Base-by-base conservation (phyloP, 2,888 invertebrate species). In the Epistrophella euchroma region DNA sequence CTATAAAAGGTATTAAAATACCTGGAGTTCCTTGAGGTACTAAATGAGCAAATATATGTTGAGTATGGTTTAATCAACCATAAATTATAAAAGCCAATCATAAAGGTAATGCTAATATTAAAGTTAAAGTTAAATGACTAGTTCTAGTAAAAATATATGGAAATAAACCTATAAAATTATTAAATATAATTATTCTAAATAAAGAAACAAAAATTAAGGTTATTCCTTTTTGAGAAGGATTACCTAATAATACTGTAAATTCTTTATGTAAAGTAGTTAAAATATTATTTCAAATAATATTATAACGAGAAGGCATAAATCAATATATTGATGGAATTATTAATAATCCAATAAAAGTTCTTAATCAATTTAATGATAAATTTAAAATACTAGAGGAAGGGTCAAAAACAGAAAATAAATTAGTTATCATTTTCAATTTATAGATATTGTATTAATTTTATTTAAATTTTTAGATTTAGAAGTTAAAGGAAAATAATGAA, bases 111-210 rank as follows among this genome's bases (percentile, higher is more conserved):
- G 95, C 94, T 90, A 96, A 89, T 0, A 93, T 89, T 90, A 96
- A 87, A 0, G 95, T 94, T 89, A 95, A 88, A 10, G 91, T 91
- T 93, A 96, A 90, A 91, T 96, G 95, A 2, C 95, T 95, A 84
- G 95, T 94, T 88, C 94, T 93, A 37, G 95, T 95, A 92, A 96
- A 96, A 92, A 96, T 94, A 93, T 95, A 96, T 0, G 96, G 95
- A 3, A 95, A 94, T 93, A 96, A 90, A 0, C 95, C 95, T 93
- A 95, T 90, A 89, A 95, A 94, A 93, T 96, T 96, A 93, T 95
- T 95, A 91, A 95, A 93, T 92, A 95, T 88, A 92, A 96, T 93
- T 90, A 94, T 92, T 52, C 92, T 90, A 91, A 95, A 95, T 91
- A 95, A 89, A 1, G 93, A 92, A 89, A 94, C 93, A 92, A 95